A percentile compares a stretch with the other conserved stretches of the same genome.
These are phyloP conservation scores for Toxonevra muliebris DNA, from an alignment of 2,888 invertebrate genomes.

Conservation along the genomic window DNA sequence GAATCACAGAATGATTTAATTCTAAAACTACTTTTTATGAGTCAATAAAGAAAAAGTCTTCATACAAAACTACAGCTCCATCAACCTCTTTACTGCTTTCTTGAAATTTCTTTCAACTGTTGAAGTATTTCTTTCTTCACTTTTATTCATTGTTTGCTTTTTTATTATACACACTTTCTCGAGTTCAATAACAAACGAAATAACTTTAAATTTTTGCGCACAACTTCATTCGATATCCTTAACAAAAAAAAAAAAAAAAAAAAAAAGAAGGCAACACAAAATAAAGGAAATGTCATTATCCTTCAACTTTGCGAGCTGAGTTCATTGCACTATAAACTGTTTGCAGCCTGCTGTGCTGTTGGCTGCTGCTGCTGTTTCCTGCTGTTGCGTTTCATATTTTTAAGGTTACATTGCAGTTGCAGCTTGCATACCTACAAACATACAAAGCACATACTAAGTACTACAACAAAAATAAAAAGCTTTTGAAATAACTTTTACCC, in stretches of 20 bases:
- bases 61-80: too few species aligned
- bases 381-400: conserved; percentile 34
- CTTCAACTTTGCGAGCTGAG: conserved; percentile 55
- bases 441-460: too few species aligned
- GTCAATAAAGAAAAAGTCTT: too few species aligned
- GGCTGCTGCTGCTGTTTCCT: conserved; percentile 18
- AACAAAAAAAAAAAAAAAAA: conserved; percentile 4
- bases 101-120: too few species aligned
- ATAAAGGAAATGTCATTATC: conserved; percentile 42
- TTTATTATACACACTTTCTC: not conserved
- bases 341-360: conserved; percentile 20
- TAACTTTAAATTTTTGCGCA: too few species aligned
- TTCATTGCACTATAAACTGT: conserved; percentile 49
- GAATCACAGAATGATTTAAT: too few species aligned
- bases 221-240: too few species aligned
- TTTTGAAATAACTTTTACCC: conserved; percentile 25
- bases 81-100: too few species aligned
- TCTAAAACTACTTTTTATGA: too few species aligned
- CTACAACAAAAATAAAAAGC: conserved; percentile 27
- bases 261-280: not conserved
- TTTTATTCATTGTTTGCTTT: not conserved
- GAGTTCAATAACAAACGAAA: too few species aligned
- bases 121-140: too few species aligned
- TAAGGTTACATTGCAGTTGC: conserved; percentile 49
- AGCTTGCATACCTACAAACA: conserved; percentile 32